Conservation (phyloP, 2,888 invertebrate genomes). For the Phanerotoma sp. region DNA sequence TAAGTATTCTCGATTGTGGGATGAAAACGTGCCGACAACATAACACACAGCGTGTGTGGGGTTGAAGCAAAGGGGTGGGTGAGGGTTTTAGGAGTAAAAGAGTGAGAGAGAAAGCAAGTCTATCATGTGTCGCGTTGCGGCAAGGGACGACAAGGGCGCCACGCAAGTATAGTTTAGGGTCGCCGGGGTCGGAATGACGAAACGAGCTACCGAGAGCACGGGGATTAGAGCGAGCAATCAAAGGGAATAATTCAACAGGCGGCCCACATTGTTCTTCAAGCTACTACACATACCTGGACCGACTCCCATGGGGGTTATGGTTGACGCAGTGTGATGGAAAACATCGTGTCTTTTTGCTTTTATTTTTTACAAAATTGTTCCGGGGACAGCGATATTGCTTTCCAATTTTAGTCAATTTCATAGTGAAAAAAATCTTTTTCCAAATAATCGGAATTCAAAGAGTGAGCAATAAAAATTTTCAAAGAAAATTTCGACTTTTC, state of each 20-base stretch:
- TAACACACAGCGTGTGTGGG: too few relatives aligned
- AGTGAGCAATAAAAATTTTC: too few relatives aligned
- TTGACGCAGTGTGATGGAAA: neutral
- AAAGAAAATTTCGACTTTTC: too few relatives aligned
- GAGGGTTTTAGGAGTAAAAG: conserved; percentile 13
- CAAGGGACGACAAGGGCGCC: conserved; percentile 9
- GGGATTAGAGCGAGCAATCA: conserved; percentile 57
- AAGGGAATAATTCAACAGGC: conserved; percentile 58
- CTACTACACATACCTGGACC: conserved; percentile 18
- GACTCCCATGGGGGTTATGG: conserved; percentile 12
- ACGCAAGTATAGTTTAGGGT: conserved; percentile 3
- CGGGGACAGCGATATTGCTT: too few relatives aligned
- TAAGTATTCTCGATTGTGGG: too few relatives aligned
- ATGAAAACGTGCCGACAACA: too few relatives aligned
- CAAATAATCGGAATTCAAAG: too few relatives aligned
- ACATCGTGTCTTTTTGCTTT: neutral
- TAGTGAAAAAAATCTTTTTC: too few relatives aligned
- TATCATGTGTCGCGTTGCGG: conserved; percentile 18
- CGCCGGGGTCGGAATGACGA: conserved; percentile 24
- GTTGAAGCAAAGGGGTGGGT: conserved; percentile 12
- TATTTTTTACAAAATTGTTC: too few relatives aligned
- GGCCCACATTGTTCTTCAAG: conserved; percentile 49
- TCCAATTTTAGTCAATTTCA: too few relatives aligned
- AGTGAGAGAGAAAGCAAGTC: neutral
- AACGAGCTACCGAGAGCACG: conserved; percentile 33